A percentile compares a stretch with the other conserved stretches of the same genome.
Conservation (phyloP, 2,888 invertebrate species). For the Masnerella sp. region DNA sequence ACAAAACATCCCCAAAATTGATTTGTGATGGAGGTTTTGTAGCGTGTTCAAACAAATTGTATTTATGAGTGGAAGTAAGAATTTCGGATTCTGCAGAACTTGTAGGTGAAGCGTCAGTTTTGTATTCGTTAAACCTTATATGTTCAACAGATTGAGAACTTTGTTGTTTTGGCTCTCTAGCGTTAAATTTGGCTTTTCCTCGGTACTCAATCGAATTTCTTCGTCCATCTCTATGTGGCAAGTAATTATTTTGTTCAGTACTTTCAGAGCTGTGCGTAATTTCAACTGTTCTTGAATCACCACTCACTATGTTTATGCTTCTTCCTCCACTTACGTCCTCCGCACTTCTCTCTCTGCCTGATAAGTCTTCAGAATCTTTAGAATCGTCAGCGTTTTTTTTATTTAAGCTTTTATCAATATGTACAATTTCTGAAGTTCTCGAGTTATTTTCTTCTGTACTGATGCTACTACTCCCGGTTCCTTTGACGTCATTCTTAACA, state of each 20-base stretch:
- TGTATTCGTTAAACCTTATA: slow-evolving; percentile 5
- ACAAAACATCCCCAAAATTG: slow-evolving; percentile 66
- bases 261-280: not conserved
- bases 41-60: slow-evolving; percentile 12
- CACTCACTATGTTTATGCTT: slow-evolving; percentile 17
- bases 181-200: not conserved
- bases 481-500: not conserved
- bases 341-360: not conserved
- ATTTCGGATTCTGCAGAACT: not conserved
- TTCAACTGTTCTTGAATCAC: slow-evolving; percentile 16
- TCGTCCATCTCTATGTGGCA: not conserved
- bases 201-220: not conserved
- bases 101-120: not conserved
- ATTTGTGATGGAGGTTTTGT: slow-evolving; percentile 50
- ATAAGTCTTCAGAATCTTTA: slow-evolving; percentile 3
- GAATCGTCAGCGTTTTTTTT: too few relatives aligned
- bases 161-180: slow-evolving; percentile 5
- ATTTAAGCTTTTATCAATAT: slow-evolving; percentile 12
- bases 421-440: slow-evolving; percentile 8
- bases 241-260: not conserved
- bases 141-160: slow-evolving; percentile 4
- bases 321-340: slow-evolving; percentile 7
- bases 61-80: not conserved
- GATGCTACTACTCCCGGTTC: not conserved
- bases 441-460: slow-evolving; percentile 23